These are phyloP conservation scores for Proales similis DNA, from an alignment of 1,140 invertebrate genomes.

Conservation along the genomic window DNA sequence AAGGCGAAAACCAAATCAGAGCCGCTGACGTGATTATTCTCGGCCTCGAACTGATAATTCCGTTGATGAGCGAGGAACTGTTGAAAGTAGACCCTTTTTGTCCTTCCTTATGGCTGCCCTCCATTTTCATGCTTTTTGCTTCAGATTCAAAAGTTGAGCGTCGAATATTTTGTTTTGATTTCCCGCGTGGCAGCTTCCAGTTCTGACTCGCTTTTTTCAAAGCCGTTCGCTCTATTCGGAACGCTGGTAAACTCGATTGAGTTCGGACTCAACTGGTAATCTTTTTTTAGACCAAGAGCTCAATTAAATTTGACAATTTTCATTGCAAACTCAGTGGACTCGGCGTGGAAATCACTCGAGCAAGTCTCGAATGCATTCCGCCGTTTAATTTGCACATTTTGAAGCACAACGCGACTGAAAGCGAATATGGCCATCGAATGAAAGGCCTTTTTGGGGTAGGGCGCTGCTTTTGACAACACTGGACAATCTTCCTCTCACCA, in stretches of 20 bases:
- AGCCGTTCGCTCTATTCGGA: conserved; percentile 1
- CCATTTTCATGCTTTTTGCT: background rate
- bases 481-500: no score
- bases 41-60: conserved; percentile 19
- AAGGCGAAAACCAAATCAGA: conserved; percentile 17
- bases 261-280: conserved; percentile 16
- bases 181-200: conserved; percentile 11
- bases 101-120: background rate
- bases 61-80: conserved; percentile 22
- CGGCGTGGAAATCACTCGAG: background rate
- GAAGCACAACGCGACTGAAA: background rate
- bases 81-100: background rate
- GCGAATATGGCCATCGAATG: background rate
- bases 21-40: conserved; percentile 5
- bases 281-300: background rate
- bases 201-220: background rate
- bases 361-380: conserved; percentile 10
- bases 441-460: background rate
- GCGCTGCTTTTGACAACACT: no score
- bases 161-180: conserved; percentile 15
- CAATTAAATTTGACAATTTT: background rate
- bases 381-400: conserved; percentile 4
- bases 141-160: conserved; percentile 1
- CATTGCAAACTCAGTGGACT: background rate
- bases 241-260: conserved; percentile 19